A percentile compares a stretch with the other conserved stretches of the same genome.
phyloP scores from a whole-genome alignment of 1,140 invertebrate species.

The Aphelinus certus region DNA sequence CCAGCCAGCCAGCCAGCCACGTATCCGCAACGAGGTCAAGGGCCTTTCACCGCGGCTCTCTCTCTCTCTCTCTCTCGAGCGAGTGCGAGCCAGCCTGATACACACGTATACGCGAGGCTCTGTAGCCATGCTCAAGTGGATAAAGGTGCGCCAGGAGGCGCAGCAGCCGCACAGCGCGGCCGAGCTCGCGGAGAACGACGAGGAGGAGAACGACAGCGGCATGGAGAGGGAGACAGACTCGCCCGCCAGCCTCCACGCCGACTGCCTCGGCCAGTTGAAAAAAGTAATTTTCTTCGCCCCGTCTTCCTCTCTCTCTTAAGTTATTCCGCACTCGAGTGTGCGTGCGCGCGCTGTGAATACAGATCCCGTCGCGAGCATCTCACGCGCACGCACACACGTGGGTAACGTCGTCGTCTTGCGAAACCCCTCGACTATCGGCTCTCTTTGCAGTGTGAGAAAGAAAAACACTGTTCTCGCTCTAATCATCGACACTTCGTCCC shows the following conservation, averaged over 20 bases:
- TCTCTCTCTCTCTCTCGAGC: too few species aligned
- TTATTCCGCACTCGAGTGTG: background rate
- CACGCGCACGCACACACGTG: too few species aligned
- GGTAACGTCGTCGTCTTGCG: background rate
- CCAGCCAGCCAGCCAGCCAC: background rate
- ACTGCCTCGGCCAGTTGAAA: constrained; percentile 47
- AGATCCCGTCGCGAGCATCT: too few species aligned
- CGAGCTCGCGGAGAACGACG: constrained; percentile 40
- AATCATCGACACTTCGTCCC: too few species aligned
- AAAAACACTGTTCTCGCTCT: too few species aligned
- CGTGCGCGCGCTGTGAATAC: background rate
- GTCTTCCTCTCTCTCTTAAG: background rate
- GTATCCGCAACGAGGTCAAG: constrained; percentile 23
- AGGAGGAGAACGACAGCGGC: constrained; percentile 59
- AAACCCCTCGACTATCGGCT: background rate
- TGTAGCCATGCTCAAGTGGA: constrained; percentile 61
- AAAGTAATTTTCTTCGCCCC: constrained; percentile 52
- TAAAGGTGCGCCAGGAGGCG: constrained; percentile 60
- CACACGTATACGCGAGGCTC: constrained; percentile 1
- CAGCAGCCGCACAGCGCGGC: constrained; percentile 14
- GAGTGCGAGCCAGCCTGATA: too few species aligned
- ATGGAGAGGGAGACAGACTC: constrained; percentile 62
- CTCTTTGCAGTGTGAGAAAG: too few species aligned
- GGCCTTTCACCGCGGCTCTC: constrained; percentile 13
- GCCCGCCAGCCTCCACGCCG: constrained; percentile 45